Percentiles rank a stretch among this genome's conserved stretches.
These are phyloP conservation scores for Mustelus asterias DNA, from an alignment of 2,113 vertebrate genomes.

Conservation along the genomic window DNA sequence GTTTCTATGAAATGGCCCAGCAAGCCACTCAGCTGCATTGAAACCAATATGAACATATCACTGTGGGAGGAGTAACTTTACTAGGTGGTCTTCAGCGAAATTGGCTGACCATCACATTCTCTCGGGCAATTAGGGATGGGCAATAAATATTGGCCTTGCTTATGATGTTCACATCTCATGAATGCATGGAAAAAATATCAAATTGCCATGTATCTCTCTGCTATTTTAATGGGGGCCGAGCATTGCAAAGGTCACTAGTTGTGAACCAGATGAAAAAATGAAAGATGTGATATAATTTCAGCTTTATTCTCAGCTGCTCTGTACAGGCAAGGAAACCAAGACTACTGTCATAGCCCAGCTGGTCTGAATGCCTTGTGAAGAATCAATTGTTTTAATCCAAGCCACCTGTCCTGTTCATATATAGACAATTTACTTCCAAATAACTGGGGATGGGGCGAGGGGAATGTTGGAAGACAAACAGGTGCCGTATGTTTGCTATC, in stretches of 20 bases:
- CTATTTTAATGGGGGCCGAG: not conserved
- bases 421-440: not conserved
- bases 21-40: too few species aligned
- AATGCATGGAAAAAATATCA: too few species aligned
- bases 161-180: too few species aligned
- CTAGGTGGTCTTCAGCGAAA: too few species aligned
- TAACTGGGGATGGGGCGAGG: not conserved
- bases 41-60: too few species aligned
- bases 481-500: not conserved
- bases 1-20: too few species aligned
- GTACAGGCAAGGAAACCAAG: not conserved
- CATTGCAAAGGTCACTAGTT: not conserved
- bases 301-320: not conserved
- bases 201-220: not conserved
- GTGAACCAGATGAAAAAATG: not conserved
- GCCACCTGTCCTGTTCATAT: not conserved
- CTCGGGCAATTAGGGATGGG: too few species aligned
- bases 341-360: not conserved
- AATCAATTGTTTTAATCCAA: not conserved
- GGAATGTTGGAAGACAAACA: not conserved
- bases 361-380: not conserved
- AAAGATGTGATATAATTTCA: not conserved
- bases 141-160: too few species aligned
- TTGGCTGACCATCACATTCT: too few species aligned
- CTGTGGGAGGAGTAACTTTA: too few species aligned